Conservation (phyloP, 2,113 vertebrate genomes). For the Raphicerus campestris region DNA sequence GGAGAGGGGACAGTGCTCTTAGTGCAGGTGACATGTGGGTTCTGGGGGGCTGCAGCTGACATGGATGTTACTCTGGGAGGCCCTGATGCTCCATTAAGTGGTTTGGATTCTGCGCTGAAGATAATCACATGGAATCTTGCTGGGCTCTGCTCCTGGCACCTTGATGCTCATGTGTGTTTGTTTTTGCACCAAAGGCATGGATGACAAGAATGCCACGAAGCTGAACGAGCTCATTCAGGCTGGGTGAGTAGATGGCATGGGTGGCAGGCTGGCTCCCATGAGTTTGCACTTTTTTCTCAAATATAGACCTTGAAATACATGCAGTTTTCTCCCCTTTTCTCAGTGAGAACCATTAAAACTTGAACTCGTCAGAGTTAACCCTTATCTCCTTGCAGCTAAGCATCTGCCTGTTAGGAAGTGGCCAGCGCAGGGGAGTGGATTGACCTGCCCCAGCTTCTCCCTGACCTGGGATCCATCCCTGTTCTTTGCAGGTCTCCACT, state of each 20-base stretch:
- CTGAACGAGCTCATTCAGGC: conserved; percentile 97
- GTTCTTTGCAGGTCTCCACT: not conserved
- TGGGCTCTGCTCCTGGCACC: not conserved
- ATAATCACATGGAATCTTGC: not conserved
- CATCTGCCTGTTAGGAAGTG: too few species aligned
- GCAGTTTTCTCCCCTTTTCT: not conserved
- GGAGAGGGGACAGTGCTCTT: not conserved
- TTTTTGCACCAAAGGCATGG: conserved; percentile 90
- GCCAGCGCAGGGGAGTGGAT: too few species aligned
- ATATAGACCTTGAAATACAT: not conserved
- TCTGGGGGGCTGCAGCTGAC: not conserved
- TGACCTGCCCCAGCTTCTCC: not conserved
- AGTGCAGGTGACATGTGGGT: not conserved
- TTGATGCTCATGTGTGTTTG: not conserved
- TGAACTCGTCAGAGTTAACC: not conserved
- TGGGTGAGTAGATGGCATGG: conserved; percentile 85
- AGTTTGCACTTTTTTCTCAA: not conserved
- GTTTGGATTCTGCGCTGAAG: not conserved
- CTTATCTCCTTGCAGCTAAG: fast-evolving
- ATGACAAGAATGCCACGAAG: conserved; percentile 97
- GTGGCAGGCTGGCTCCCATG: not conserved
- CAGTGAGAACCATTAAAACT: not conserved
- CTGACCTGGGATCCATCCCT: not conserved
- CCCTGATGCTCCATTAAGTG: too few species aligned
- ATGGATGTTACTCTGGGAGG: not conserved